Base-by-base conservation (phyloP, 2,888 invertebrate genomes). In the Aspidapion aeneum region DNA sequence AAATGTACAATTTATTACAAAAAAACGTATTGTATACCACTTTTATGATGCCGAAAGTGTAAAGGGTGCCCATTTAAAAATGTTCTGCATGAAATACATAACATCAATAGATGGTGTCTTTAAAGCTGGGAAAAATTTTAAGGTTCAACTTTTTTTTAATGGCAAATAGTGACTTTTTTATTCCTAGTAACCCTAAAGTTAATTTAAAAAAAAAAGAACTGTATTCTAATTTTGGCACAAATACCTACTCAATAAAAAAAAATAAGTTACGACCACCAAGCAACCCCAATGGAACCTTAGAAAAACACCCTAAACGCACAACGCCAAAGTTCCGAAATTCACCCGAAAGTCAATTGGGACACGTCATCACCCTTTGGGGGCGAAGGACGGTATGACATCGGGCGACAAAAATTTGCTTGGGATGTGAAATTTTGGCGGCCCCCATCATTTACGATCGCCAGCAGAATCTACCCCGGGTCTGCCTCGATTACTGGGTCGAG, bases 401-500 rank as follows among this genome's bases (percentile, higher is more conserved):
- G 35, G 35, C 35, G 35, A 35, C 35, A 35, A 35, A 35, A 35
- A 35, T 3, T 35, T 35, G 35, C 5, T 35, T 35, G 35, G 12
- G 35, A 35, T n/a, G n/a, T n/a, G 35, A 3, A 35, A 35, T 35
- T 35, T 57, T 58, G 59, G 58, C 60, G 66, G 57, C 48, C 76
- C 61, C 74, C 70, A 78, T 81, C 69, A 77, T 75, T 74, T 75
- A 52, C 65, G 65, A 35, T 77, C 75, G 73, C 77, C 75, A 71
- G 75, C 75, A 52, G 74, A 70, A 69, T 73, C 81, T 70, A 77
- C 78, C 70, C 75, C 65, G 60, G 73, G 68, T 61, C 77, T 65
- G 58, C 75, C 76, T 63, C 77, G 74, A 67, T 71, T 71, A n/a
- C n/a, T n/a, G 57, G 74, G 67, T 69, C 77, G 71, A 67, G 73